Evolutionary conservation across 2,113 vertebrate genomes (phyloP).

Genomic region (Oreocharis arfaki): DNA sequence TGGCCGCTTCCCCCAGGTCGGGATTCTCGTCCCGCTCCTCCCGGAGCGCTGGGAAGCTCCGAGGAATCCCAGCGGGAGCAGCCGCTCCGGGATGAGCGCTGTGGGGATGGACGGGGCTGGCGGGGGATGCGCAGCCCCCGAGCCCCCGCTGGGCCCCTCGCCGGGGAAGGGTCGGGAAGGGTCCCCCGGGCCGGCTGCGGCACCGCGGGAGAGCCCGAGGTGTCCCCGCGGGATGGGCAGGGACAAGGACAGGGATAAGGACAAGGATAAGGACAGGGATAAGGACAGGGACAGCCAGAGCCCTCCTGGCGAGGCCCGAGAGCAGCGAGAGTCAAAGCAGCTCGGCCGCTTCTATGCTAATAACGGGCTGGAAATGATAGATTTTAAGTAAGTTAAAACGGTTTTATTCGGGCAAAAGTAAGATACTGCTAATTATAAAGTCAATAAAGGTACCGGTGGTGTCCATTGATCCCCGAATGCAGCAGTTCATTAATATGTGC

Average conservation of each 20-base stretch:
- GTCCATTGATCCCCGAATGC: conserved; percentile 52
- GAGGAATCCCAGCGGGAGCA: not conserved
- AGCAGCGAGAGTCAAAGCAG: not conserved
- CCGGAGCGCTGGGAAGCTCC: not conserved
- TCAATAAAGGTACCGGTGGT: not conserved
- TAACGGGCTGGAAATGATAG: not conserved
- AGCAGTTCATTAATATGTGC: conserved; percentile 63
- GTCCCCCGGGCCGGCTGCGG: too few relatives aligned
- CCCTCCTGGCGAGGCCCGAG: not conserved
- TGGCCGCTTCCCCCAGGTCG: not conserved
- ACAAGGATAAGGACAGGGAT: not conserved
- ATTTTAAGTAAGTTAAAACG: not conserved
- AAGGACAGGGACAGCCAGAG: not conserved
- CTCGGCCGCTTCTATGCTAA: not conserved
- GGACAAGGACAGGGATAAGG: not conserved
- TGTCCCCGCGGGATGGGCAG: not conserved
- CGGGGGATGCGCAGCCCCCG: not conserved
- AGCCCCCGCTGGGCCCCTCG: too few relatives aligned
- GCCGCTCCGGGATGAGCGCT: not conserved
- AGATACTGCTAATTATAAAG: conserved; percentile 52
- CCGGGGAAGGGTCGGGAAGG: not conserved
- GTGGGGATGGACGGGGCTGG: not conserved
- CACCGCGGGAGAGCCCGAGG: not conserved
- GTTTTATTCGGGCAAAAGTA: conserved; percentile 50
- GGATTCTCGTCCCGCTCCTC: not conserved